These are phyloP conservation scores for Aphyosemion australe DNA, from an alignment of 2,113 vertebrate species.

Conservation along the genomic window DNA sequence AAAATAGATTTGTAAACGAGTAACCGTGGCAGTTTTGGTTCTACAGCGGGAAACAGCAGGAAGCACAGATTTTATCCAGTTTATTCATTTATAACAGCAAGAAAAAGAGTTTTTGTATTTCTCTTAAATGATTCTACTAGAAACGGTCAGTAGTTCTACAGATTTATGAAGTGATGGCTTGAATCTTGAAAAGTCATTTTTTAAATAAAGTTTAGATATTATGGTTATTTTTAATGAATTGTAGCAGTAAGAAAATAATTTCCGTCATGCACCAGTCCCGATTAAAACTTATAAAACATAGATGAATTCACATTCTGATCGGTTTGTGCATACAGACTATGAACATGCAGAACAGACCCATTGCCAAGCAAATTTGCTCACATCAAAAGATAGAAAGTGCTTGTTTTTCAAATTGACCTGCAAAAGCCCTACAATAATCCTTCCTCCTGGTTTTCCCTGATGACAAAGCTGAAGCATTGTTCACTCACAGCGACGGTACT, in stretches of 20 bases:
- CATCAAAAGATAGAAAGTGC: slow-evolving; percentile 36
- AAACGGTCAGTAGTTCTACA: slow-evolving; percentile 55
- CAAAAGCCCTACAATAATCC: slow-evolving; percentile 82
- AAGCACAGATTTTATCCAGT: slow-evolving; percentile 68
- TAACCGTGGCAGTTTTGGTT: slow-evolving; percentile 52
- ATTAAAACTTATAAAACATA: no score
- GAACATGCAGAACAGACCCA: slow-evolving; percentile 58
- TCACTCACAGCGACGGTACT: slow-evolving; percentile 84
- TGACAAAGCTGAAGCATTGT: slow-evolving; percentile 63
- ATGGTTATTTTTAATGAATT: no score
- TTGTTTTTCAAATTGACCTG: slow-evolving; percentile 60
- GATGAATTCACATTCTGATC: no score
- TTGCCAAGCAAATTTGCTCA: no score
- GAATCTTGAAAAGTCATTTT: slow-evolving; percentile 38
- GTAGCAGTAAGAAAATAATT: no score
- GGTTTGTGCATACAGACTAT: slow-evolving; percentile 1
- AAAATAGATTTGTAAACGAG: slow-evolving; percentile 39
- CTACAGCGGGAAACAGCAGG: slow-evolving; percentile 64
- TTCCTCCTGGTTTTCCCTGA: slow-evolving; percentile 74
- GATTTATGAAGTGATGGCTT: slow-evolving; percentile 25
- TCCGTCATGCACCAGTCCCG: no score
- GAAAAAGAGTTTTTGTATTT: slow-evolving; percentile 30
- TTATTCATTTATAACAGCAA: slow-evolving; percentile 22
- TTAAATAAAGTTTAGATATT: slow-evolving; percentile 17
- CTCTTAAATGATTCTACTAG: slow-evolving; percentile 16